These are phyloP conservation scores for Camelus bactrianus DNA, from an alignment of 2,113 vertebrate genomes.

Conservation along the genomic window DNA sequence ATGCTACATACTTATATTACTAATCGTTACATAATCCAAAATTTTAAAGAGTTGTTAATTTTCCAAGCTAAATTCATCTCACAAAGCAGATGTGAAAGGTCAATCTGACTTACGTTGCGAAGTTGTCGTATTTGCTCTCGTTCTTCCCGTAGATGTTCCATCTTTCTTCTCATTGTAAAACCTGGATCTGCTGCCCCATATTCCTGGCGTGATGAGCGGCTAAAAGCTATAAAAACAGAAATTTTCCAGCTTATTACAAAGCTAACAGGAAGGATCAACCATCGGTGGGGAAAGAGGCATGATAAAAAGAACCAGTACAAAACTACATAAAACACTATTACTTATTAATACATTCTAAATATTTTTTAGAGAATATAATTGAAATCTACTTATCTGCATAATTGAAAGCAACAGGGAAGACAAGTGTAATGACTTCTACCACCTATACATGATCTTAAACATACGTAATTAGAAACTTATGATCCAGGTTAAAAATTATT, in stretches of 20 bases:
- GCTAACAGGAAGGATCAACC: constrained; percentile 28
- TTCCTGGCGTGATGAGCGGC: constrained; percentile 93
- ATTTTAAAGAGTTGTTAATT: constrained; percentile 2
- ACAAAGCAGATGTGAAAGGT: neutral
- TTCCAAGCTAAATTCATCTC: constrained; percentile 42
- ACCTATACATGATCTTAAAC: constrained; percentile 56
- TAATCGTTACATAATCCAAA: neutral
- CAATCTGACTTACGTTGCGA: constrained; percentile 90
- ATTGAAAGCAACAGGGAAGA: constrained; percentile 61
- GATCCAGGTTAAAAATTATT: constrained; percentile 56
- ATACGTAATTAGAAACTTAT: constrained; percentile 56
- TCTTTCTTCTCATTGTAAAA: constrained; percentile 99
- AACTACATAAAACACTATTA: constrained; percentile 48
- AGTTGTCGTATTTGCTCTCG: constrained; percentile 96
- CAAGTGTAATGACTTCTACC: constrained; percentile 50
- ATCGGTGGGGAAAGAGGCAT: constrained; percentile 41
- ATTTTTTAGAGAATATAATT: constrained; percentile 32
- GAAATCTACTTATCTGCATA: constrained; percentile 55
- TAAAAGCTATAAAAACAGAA: constrained; percentile 90
- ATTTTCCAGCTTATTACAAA: constrained; percentile 59
- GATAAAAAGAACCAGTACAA: constrained; percentile 55
- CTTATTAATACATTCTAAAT: constrained; percentile 36
- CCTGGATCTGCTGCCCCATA: constrained; percentile 93
- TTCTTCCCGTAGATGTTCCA: constrained; percentile 98
- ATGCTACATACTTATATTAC: neutral